phyloP scores from a whole-genome alignment of 2,113 vertebrate genomes.

The Istiophorus platypterus region DNA sequence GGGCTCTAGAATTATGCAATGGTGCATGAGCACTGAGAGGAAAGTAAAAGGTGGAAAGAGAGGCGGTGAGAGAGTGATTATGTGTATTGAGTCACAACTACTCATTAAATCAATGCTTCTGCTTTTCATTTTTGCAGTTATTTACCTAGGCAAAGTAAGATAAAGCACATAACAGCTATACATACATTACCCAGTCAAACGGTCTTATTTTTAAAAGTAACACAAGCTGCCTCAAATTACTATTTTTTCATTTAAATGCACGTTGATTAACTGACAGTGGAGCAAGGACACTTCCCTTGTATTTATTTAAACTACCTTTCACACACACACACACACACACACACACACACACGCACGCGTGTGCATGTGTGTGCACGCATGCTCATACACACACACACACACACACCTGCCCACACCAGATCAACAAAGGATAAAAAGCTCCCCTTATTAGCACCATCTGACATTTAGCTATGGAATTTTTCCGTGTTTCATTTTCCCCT shows the following conservation, averaged over 20 bases:
- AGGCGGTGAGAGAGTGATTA: conserved; percentile 19
- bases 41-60: background rate
- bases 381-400: conserved; percentile 5
- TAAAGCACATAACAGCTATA: conserved; percentile 19
- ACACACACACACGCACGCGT: conserved; percentile 22
- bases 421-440: conserved; percentile 59
- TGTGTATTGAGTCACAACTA: conserved; percentile 42
- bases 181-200: background rate
- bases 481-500: conserved; percentile 43
- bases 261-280: background rate
- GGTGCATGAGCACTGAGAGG: background rate
- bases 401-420: conserved; percentile 28
- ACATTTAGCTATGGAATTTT: conserved; percentile 72
- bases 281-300: conserved; percentile 26
- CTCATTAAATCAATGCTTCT: conserved; percentile 42
- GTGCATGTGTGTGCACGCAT: no score
- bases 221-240: conserved; percentile 16
- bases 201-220: background rate
- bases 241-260: conserved; percentile 16
- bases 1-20: background rate
- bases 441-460: conserved; percentile 68
- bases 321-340: conserved; percentile 16
- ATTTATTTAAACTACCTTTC: conserved; percentile 30
- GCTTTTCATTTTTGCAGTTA: conserved; percentile 57
- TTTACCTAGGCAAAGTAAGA: conserved; percentile 22